Percentiles rank a stretch among this genome's conserved stretches.
These are phyloP conservation scores for Spisula subtruncata DNA, from an alignment of 2,888 invertebrate species.

Conservation along the genomic window DNA sequence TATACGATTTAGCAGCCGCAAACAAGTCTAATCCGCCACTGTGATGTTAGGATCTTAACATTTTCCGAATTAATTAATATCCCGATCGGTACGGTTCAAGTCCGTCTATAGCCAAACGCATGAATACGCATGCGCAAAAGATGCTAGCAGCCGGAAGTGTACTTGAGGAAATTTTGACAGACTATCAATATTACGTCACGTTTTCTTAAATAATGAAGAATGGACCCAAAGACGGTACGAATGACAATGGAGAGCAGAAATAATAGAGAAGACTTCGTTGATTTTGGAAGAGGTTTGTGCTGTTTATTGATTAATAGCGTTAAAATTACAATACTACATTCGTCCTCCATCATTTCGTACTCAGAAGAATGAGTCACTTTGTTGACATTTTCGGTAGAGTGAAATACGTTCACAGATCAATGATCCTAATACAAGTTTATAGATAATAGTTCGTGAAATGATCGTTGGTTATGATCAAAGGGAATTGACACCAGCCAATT, in stretches of 20 bases:
- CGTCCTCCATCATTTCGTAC: slow-evolving; percentile 3
- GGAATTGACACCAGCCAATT: too few species aligned
- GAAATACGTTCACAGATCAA: too few species aligned
- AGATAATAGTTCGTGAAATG: too few species aligned
- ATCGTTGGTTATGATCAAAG: too few species aligned
- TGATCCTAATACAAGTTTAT: too few species aligned
- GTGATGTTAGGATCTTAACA: too few species aligned
- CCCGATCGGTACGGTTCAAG: background rate
- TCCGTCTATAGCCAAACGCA: background rate
- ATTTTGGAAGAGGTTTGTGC: slow-evolving; percentile 14
- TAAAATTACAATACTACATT: background rate
- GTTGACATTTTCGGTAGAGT: background rate
- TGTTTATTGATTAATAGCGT: background rate
- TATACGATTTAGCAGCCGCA: too few species aligned
- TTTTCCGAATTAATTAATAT: too few species aligned
- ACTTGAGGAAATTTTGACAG: background rate
- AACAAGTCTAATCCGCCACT: too few species aligned
- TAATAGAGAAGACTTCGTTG: slow-evolving; percentile 17
- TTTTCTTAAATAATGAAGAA: background rate
- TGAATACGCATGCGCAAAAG: background rate
- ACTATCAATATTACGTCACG: background rate
- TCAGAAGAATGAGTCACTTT: slow-evolving; percentile 4
- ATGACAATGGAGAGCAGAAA: background rate
- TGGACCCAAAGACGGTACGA: background rate
- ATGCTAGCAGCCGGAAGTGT: slow-evolving; percentile 17